Evolutionary conservation across 2,888 invertebrate species (phyloP), one percentile per base, ranked within the genome.

Genomic region (Leptogaster cylindrica): DNA sequence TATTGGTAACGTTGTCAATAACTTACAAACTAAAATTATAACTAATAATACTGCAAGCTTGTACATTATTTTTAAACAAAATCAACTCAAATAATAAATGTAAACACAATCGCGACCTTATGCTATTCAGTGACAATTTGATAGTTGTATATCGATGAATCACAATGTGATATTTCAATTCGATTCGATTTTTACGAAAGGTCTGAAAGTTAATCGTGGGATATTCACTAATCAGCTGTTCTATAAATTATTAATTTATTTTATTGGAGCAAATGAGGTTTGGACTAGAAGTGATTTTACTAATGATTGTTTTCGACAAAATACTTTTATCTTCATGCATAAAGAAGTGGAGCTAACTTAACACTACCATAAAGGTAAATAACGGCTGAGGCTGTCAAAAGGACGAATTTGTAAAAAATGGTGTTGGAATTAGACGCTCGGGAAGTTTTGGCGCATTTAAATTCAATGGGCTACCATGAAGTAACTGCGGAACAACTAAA

Each of bases 381-480:
- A 31, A 8, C 31, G 6, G 31, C 31, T 31, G 8, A 31, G 31
- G 31, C 31, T 31, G 31, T 5, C 31, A 31, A 31, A 7, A 7
- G 8, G 5, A 5, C 31, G 31, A n/a, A n/a, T n/a, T n/a, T n/a
- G n/a, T n/a, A n/a, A n/a, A 14, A 50, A 27, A 55, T 55, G 55
- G 12, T 25, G 76, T 75, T 79, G 75, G 76, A 79, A 72, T 79
- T 88, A 76, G 88, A 90, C 78, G 87, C 91, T n/a, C 84, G 86
- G 75, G 89, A 90, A 81, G 87, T 92, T 76, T 82, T 92, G 72
- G 81, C 84, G 71, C 88, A 91, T 81, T 81, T 92, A 74, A 90
- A 91, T 80, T 85, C 89, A 75, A 81, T 91, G 74, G 92, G 92
- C 67, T 91, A 90, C 76, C 85, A 87, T 66, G 90, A 91, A 76